phyloP scores from a whole-genome alignment of 2,888 invertebrate genomes.

The Dysmachus trigonus region DNA sequence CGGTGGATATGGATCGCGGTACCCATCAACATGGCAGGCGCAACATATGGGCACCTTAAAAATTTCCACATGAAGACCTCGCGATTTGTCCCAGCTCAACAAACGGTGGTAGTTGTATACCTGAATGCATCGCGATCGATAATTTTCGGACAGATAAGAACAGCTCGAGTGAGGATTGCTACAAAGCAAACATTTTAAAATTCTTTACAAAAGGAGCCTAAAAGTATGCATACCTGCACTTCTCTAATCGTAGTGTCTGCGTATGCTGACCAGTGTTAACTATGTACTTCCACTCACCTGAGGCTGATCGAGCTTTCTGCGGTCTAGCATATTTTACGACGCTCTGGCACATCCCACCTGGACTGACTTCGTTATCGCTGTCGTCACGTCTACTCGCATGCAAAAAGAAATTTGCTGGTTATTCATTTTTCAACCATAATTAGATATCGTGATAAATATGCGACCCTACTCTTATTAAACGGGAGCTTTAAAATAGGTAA shows the following conservation, averaged over 20 bases:
- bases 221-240: conserved; percentile 70
- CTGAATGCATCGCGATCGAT: conserved; percentile 82
- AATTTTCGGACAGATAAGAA: conserved; percentile 80
- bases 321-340: conserved; percentile 82
- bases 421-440: background rate
- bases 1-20: conserved; percentile 75
- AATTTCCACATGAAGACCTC: conserved; percentile 84
- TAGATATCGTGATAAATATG: background rate
- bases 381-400: conserved; percentile 69
- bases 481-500: no score
- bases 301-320: conserved; percentile 80
- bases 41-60: conserved; percentile 86
- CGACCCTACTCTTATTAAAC: background rate
- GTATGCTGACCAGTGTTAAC: conserved; percentile 87
- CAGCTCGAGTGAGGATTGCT: conserved; percentile 80
- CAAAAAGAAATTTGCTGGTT: conserved; percentile 40
- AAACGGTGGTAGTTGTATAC: conserved; percentile 85
- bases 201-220: background rate
- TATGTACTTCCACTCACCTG: conserved; percentile 86
- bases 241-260: conserved; percentile 82
- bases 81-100: conserved; percentile 81
- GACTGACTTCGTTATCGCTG: conserved; percentile 66
- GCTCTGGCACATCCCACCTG: conserved; percentile 81
- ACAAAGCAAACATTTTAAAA: conserved; percentile 54
- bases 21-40: conserved; percentile 83